These are phyloP conservation scores for Lytechinus pictus DNA, from an alignment of 35 echinoderm and acorn worm species.

Conservation along the genomic window DNA sequence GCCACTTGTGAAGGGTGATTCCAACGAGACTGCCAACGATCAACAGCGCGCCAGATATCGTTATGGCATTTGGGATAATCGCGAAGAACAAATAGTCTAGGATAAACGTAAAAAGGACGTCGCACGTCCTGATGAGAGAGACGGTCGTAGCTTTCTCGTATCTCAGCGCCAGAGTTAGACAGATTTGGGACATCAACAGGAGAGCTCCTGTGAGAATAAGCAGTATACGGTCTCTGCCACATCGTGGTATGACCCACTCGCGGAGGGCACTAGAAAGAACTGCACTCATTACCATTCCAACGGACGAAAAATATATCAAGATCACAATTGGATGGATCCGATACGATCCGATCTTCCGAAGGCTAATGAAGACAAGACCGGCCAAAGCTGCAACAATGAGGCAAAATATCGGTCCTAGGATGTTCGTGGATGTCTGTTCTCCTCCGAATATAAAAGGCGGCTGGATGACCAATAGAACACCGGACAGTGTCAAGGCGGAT, in stretches of 20 bases:
- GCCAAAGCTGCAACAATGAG: neutral
- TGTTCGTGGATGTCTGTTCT: neutral
- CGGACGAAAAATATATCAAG: neutral
- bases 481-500: neutral
- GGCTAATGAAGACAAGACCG: neutral
- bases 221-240: neutral
- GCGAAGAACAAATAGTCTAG: neutral
- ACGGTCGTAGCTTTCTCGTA: neutral
- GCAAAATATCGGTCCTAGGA: neutral
- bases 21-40: neutral
- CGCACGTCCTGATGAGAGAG: neutral
- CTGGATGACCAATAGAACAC: neutral
- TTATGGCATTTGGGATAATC: neutral
- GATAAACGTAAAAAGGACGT: conserved; percentile 15
- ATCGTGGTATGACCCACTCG: neutral
- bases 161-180: neutral
- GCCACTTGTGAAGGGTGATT: neutral
- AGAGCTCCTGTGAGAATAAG: neutral
- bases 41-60: neutral
- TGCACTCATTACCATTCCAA: neutral
- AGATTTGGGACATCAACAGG: neutral
- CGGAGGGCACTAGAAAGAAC: neutral
- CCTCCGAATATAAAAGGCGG: neutral
- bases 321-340: neutral
- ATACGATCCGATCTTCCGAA: neutral